These are phyloP conservation scores for Rhinatrema bivittatum DNA, from an alignment of 2,797 vertebrate genomes.

Conservation along the genomic window DNA sequence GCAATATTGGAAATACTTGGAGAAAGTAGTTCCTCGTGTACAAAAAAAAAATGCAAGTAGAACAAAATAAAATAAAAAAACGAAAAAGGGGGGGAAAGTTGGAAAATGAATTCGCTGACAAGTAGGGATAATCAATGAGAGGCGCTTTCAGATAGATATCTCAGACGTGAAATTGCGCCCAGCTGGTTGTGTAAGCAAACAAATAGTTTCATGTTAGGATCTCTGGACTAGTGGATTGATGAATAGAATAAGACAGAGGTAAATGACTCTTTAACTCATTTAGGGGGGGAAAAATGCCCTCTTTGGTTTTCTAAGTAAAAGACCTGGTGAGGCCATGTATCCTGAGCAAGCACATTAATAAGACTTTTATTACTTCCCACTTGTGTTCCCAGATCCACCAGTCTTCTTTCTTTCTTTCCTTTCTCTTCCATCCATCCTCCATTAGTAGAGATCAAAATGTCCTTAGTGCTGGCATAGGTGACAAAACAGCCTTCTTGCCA, in stretches of 20 bases:
- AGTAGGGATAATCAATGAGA: conserved; percentile 89
- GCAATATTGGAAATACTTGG: too few species aligned
- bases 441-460: not conserved
- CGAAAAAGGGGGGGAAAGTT: conserved; percentile 36
- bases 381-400: not conserved
- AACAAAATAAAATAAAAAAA: too few species aligned
- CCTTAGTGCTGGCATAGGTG: not conserved
- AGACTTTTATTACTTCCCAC: conserved; percentile 44
- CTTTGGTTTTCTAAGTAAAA: conserved; percentile 67
- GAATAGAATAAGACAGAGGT: conserved; percentile 90
- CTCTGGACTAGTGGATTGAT: conserved; percentile 87
- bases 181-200: conserved; percentile 96
- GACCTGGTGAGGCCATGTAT: conserved; percentile 36
- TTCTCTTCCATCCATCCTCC: fast-evolving
- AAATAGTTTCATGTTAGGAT: conserved; percentile 84
- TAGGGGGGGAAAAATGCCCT: conserved; percentile 76
- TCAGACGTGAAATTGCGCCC: conserved; percentile 95
- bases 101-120: conserved; percentile 81
- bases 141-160: conserved; percentile 86
- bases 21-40: too few species aligned
- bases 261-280: conserved; percentile 93
- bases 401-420: not conserved
- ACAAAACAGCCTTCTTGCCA: fast-evolving
- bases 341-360: conserved; percentile 37
- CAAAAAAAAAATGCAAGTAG: too few species aligned